Evolutionary conservation across 2,797 vertebrate species (phyloP).

Genomic region (Carapus acus): DNA sequence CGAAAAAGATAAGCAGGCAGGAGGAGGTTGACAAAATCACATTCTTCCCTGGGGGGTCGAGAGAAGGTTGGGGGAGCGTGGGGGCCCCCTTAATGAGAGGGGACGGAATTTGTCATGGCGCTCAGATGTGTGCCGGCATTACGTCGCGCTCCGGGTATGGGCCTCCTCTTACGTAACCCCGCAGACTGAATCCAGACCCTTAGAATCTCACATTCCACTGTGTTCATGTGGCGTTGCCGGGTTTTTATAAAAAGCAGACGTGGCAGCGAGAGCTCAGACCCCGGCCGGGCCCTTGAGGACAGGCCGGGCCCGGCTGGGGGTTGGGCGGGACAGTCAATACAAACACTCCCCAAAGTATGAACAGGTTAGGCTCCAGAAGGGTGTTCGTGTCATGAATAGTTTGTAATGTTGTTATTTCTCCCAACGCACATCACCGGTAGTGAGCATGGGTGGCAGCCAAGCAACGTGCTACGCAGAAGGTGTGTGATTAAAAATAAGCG

Average conservation of each 20-base stretch:
- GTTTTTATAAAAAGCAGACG: constrained; percentile 58
- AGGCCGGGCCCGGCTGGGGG: no score
- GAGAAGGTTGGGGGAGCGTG: constrained; percentile 43
- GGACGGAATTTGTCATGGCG: constrained; percentile 55
- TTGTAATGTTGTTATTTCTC: no score
- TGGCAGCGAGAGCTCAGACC: constrained; percentile 34
- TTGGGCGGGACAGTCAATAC: no score
- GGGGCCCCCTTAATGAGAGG: constrained; percentile 58
- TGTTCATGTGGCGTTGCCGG: constrained; percentile 58
- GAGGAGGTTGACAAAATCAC: constrained; percentile 31
- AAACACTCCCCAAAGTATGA: no score
- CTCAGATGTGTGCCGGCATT: constrained; percentile 59
- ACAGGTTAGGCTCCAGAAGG: no score
- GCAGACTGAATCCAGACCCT: constrained; percentile 58
- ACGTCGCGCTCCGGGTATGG: constrained; percentile 57
- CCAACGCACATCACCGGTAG: no score
- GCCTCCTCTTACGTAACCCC: constrained; percentile 67
- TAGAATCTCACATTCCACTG: constrained; percentile 60
- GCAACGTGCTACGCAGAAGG: no score
- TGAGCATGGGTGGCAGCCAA: no score
- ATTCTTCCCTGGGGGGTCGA: constrained; percentile 56
- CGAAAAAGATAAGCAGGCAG: constrained; percentile 2
- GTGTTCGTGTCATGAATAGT: no score
- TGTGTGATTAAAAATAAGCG: no score
- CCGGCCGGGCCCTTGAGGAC: constrained; percentile 39